Evolutionary conservation across 2,888 invertebrate genomes (phyloP).

Genomic region (Drosophila ustulata): DNA sequence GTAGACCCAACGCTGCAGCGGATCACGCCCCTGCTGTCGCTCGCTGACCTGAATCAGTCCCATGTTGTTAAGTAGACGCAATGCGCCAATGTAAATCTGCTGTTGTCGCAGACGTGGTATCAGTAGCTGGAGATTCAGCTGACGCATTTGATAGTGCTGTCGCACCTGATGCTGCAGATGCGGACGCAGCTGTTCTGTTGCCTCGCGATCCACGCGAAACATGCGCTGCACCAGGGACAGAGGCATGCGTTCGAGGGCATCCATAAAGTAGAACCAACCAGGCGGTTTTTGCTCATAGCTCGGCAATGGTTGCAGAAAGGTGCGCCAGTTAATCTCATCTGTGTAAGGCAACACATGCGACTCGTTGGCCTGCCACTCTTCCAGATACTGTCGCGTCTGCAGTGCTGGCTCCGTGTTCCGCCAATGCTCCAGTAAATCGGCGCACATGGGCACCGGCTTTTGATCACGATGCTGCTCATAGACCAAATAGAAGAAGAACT

Average conservation of each 20-base stretch:
- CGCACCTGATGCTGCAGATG: slow-evolving; percentile 89
- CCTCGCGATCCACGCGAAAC: slow-evolving; percentile 86
- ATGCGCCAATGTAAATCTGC: slow-evolving; percentile 82
- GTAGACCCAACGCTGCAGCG: slow-evolving; percentile 89
- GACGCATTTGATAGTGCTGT: slow-evolving; percentile 88
- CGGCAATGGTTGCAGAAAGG: slow-evolving; percentile 90
- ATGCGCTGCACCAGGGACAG: slow-evolving; percentile 89
- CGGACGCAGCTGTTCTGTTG: slow-evolving; percentile 86
- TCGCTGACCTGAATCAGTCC: slow-evolving; percentile 89
- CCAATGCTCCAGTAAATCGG: slow-evolving; percentile 75
- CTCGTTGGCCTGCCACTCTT: slow-evolving; percentile 86
- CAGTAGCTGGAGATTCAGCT: slow-evolving; percentile 83
- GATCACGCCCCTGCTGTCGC: slow-evolving; percentile 87
- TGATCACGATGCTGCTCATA: slow-evolving; percentile 86
- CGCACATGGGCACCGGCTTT: slow-evolving; percentile 59
- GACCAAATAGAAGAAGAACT: slow-evolving; percentile 89
- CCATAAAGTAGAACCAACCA: slow-evolving; percentile 90
- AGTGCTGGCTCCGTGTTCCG: slow-evolving; percentile 80
- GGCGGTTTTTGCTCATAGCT: slow-evolving; percentile 86
- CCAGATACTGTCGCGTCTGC: slow-evolving; percentile 82
- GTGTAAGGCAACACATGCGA: slow-evolving; percentile 73
- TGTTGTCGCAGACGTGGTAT: slow-evolving; percentile 75
- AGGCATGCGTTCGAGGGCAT: slow-evolving; percentile 89
- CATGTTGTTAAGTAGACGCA: slow-evolving; percentile 88
- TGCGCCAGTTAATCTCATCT: slow-evolving; percentile 88